These are phyloP conservation scores for Zosterops lateralis DNA, from an alignment of 2,113 vertebrate genomes.

Conservation along the genomic window DNA sequence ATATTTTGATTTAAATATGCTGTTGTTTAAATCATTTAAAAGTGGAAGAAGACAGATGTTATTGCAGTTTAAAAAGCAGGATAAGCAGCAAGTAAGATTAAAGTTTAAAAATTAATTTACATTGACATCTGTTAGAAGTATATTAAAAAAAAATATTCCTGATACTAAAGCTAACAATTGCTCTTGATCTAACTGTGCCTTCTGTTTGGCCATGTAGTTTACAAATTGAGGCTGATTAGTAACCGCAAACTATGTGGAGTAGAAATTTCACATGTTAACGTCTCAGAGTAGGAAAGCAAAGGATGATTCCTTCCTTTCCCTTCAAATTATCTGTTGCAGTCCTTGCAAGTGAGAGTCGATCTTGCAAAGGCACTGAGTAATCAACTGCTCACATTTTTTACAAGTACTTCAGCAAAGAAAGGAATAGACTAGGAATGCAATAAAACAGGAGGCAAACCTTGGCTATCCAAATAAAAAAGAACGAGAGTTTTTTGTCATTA, in stretches of 20 bases:
- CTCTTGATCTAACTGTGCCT: neutral
- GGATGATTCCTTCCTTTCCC: neutral
- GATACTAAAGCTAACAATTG: neutral
- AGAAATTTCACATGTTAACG: neutral
- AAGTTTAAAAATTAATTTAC: neutral
- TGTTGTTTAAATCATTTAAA: neutral
- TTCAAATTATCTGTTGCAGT: neutral
- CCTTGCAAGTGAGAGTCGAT: neutral
- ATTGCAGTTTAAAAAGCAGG: neutral
- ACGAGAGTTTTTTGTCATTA: neutral
- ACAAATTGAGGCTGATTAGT: neutral
- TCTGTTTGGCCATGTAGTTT: neutral
- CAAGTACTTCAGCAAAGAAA: neutral
- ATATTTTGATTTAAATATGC: neutral
- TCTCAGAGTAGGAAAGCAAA: neutral
- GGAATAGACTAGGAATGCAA: neutral
- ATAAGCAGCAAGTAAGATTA: neutral
- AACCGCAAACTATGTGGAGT: neutral
- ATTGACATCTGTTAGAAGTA: neutral
- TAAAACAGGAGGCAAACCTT: neutral
- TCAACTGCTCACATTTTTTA: neutral
- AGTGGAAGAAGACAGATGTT: neutral
- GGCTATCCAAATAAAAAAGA: neutral
- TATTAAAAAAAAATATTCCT: neutral
- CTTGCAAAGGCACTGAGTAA: neutral